These are phyloP conservation scores for Lutjanus campechanus DNA, from an alignment of 2,797 vertebrate species.

Conservation along the genomic window DNA sequence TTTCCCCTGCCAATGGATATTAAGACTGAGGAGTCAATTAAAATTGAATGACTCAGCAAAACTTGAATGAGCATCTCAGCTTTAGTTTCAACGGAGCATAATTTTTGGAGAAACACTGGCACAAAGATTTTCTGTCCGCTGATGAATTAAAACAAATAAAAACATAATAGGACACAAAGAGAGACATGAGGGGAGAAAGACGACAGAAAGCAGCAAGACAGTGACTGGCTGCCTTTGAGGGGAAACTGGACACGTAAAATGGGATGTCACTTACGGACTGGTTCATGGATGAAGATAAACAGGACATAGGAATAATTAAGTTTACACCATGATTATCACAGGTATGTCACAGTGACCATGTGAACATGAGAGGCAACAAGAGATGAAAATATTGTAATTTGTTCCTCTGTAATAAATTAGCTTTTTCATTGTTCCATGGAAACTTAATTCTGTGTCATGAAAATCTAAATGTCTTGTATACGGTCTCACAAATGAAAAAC, in stretches of 20 bases:
- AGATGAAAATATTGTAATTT: not conserved
- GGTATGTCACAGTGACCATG: not conserved
- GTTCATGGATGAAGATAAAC: not conserved
- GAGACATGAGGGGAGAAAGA: not conserved
- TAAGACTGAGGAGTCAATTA: conserved; percentile 16
- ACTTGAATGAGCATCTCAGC: not conserved
- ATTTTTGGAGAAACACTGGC: conserved; percentile 12
- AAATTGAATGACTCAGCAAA: conserved; percentile 17
- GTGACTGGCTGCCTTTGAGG: not conserved
- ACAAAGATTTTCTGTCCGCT: conserved; percentile 1
- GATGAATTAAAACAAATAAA: not conserved
- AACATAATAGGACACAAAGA: not conserved
- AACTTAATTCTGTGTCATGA: not conserved
- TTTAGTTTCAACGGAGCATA: not conserved
- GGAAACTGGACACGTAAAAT: not conserved
- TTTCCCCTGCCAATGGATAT: conserved; percentile 25
- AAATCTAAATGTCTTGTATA: not conserved
- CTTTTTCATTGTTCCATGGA: not conserved
- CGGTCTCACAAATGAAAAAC: not conserved
- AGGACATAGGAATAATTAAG: too few relatives aligned
- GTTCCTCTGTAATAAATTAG: conserved; percentile 2
- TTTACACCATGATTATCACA: not conserved
- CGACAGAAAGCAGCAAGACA: not conserved
- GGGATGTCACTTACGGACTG: not conserved
- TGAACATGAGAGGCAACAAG: not conserved